Base-by-base conservation (phyloP, 1,140 invertebrate species). In the Apolygus lucorum region DNA sequence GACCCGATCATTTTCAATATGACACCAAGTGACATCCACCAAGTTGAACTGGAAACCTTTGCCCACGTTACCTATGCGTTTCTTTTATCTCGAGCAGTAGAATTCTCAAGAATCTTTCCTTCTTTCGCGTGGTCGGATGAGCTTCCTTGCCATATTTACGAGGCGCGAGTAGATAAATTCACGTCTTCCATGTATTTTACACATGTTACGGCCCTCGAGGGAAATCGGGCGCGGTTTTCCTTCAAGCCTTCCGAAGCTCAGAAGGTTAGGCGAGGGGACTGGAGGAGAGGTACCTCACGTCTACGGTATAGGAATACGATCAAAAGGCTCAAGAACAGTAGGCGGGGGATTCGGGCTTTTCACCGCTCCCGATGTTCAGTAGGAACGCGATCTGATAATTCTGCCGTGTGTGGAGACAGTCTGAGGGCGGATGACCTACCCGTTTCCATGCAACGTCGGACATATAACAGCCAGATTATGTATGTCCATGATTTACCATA, bases 171-270 rank as follows among this genome's bases (percentile, higher is more conserved):
- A 59, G 54, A 59, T 59, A 59, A 14, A 59, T 59, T 59, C 54
- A 59, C 54, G 54, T 59, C 54, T 59, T 59, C 22, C 54, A 59
- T 59, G 54, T 59, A 59, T 59, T 59, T 59, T 59, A 59, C 54
- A 59, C 54, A 59, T 59, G 54, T 59, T 59, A 59, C 22, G 54
- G 54, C 54, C 22, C 54, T 59, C 54, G 22, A 59, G 54, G 54
- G 54, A 59, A 59, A 59, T 59, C 54, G 54, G 54, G 22, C 8
- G 54, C 13, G 22, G 54, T 13, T 59, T 59, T 59, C 22, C 54
- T 59, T 24, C 17, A 49, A 17, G 34, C 34, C 17, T 59, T 59
- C 34, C 17, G 34, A 17, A 42, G 34, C 17, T 42, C 34, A 4
- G 4, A 8, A 4, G 34, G 34, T 17, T 42, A 42, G 34, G 34